Evolutionary conservation across 2,797 vertebrate genomes (phyloP).

Genomic region (Phoeniculus purpureus): DNA sequence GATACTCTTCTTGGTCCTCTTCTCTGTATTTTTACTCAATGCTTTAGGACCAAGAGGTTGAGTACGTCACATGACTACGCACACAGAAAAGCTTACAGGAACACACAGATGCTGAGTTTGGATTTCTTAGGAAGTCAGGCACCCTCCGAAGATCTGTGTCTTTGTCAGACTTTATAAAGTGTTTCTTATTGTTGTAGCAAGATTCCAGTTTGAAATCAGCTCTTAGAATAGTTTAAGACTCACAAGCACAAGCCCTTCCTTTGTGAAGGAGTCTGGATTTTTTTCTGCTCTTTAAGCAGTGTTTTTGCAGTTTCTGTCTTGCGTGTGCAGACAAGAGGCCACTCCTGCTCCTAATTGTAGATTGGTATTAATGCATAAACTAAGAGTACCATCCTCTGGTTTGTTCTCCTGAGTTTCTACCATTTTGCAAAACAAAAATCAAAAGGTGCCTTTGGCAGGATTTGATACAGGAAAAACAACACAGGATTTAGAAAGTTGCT

Average conservation of each 20-base stretch:
- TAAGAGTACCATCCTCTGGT: background rate
- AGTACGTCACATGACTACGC: background rate
- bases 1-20: background rate
- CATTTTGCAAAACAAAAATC: background rate
- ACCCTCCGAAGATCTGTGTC: background rate
- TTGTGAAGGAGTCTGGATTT: background rate
- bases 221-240: background rate
- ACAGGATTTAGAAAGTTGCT: background rate
- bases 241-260: background rate
- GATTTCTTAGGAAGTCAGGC: background rate
- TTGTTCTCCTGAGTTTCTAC: background rate
- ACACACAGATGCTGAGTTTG: background rate
- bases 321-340: background rate
- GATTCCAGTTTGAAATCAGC: background rate
- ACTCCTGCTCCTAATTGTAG: background rate
- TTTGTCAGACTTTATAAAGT: background rate
- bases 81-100: background rate
- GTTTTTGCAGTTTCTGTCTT: background rate
- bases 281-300: background rate
- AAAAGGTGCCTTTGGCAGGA: background rate
- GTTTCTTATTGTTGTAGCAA: background rate
- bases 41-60: background rate
- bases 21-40: background rate
- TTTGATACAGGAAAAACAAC: background rate
- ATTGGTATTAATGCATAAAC: fast-evolving